Percentiles rank a stretch among this genome's conserved stretches.
Evolutionary conservation across 1,140 invertebrate species (phyloP).

Genomic region (Phocides pigmalion): DNA sequence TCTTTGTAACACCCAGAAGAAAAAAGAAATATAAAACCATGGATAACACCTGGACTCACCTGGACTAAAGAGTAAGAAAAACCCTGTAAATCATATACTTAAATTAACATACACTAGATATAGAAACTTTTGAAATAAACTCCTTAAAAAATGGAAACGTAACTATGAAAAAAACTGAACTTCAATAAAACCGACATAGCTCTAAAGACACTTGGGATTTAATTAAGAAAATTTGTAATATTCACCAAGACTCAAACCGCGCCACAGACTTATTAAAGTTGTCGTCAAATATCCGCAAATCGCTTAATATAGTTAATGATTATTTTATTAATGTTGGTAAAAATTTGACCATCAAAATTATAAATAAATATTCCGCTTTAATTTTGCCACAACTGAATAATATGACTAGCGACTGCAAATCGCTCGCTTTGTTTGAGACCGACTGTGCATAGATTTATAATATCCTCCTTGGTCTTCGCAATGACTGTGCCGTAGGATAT

Average conservation of each 20-base stretch:
- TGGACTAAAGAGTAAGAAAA: conserved; percentile 6
- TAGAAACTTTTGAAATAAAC: conserved; percentile 13
- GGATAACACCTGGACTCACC: conserved; percentile 14
- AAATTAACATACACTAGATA: conserved; percentile 7
- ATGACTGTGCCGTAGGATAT: no score
- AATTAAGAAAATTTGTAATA: conserved; percentile 5
- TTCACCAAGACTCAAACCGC: background rate
- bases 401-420: no score
- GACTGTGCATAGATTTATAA: no score
- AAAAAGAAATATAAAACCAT: conserved; percentile 10
- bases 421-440: no score
- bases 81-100: background rate
- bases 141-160: conserved; percentile 3
- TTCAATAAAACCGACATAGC: background rate
- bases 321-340: no score
- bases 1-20: background rate
- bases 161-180: conserved; percentile 5
- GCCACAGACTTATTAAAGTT: no score
- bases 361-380: no score
- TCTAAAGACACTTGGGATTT: conserved; percentile 14
- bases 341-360: no score
- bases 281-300: no score
- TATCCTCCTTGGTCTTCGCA: no score
- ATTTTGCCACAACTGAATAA: no score
- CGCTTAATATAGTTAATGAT: no score